A percentile compares a stretch with the other conserved stretches of the same genome.
Evolutionary conservation across 2,797 vertebrate species (phyloP).

Genomic region (Coregonus ussuriensis): DNA sequence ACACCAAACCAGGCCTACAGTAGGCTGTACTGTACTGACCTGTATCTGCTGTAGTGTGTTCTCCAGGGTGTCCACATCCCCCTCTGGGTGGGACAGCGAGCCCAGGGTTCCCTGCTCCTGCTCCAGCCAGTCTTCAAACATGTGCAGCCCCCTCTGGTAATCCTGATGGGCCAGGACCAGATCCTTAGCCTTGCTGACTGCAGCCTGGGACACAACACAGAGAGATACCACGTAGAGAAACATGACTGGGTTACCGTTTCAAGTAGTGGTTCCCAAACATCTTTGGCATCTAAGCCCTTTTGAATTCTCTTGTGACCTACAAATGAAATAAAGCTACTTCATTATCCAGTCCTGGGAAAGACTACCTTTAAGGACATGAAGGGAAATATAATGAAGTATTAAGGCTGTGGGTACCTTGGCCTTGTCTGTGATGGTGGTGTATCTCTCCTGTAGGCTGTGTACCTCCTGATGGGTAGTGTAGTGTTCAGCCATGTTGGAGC

Average conservation of each 20-base stretch:
- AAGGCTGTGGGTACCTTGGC: constrained; percentile 79
- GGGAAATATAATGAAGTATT: not conserved
- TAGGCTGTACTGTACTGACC: constrained; percentile 69
- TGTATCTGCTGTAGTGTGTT: constrained; percentile 83
- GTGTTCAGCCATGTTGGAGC: constrained; percentile 88
- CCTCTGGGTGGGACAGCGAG: constrained; percentile 81
- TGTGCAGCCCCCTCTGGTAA: constrained; percentile 88
- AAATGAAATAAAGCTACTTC: not conserved
- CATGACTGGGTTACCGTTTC: not conserved
- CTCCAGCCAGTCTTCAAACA: constrained; percentile 92
- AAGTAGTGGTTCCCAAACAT: not conserved
- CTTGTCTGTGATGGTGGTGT: constrained; percentile 82
- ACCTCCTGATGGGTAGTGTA: constrained; percentile 88
- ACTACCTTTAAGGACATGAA: not conserved
- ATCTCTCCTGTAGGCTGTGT: constrained; percentile 87
- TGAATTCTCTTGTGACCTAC: not conserved
- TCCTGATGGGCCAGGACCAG: constrained; percentile 89
- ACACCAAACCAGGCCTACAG: not conserved
- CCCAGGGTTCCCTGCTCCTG: constrained; percentile 87
- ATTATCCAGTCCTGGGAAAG: not conserved
- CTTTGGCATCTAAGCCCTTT: not conserved
- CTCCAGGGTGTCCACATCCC: constrained; percentile 83
- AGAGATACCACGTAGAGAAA: constrained; percentile 1
- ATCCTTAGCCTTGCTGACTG: constrained; percentile 85
- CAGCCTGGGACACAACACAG: constrained; percentile 74